phyloP scores from a whole-genome alignment of 2,797 vertebrate genomes.

The Lophura swinhoii region DNA sequence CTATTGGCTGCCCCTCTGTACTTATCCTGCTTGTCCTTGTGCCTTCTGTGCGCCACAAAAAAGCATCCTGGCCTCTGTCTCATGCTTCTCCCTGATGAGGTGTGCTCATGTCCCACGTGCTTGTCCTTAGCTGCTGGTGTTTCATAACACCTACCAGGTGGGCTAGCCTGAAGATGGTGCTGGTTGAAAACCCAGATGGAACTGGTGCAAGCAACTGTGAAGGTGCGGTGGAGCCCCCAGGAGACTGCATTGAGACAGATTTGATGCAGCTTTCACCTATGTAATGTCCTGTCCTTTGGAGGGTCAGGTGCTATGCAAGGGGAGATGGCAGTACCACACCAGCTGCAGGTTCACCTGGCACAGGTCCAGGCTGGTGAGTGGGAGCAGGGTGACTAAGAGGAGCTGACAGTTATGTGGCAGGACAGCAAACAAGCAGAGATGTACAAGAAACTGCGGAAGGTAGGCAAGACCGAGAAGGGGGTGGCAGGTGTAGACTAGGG shows the following conservation, averaged over 20 bases:
- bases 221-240: not conserved
- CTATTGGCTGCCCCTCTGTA: not conserved
- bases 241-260: not conserved
- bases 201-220: fast-evolving
- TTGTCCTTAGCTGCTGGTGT: not conserved
- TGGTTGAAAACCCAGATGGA: not conserved
- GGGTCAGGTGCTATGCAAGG: fast-evolving
- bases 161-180: not conserved
- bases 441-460: not conserved
- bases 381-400: not conserved
- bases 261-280: not conserved
- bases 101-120: fast-evolving
- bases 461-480: not conserved
- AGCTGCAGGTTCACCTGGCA: fast-evolving
- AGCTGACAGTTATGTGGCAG: not conserved
- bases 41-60: not conserved
- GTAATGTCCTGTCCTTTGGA: not conserved
- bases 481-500: not conserved
- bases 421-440: not conserved
- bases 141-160: not conserved
- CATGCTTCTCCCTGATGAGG: not conserved
- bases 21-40: not conserved
- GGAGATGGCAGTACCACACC: not conserved
- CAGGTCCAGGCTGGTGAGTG: not conserved
- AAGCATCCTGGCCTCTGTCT: not conserved